These are phyloP conservation scores for Sciurus niger DNA, from an alignment of 2,113 vertebrate species.

Conservation along the genomic window DNA sequence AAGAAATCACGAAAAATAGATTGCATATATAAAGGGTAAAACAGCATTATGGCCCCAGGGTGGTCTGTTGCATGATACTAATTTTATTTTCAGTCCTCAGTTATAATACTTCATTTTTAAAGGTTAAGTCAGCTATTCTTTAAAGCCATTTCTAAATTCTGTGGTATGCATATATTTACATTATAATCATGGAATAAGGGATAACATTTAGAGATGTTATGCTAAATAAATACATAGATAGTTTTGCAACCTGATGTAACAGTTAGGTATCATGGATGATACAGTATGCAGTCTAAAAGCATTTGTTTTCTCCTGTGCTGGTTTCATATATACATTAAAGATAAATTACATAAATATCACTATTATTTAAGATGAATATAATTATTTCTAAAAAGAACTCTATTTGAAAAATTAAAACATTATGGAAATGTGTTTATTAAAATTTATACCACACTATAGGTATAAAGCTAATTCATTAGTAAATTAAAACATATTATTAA, in stretches of 20 bases:
- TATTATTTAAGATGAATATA: constrained; percentile 1
- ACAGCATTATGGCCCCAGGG: constrained; percentile 9
- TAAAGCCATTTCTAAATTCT: constrained; percentile 30
- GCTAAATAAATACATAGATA: neutral
- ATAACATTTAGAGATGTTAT: constrained; percentile 30
- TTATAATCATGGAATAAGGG: constrained; percentile 3
- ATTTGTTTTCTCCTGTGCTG: neutral
- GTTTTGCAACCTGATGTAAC: neutral
- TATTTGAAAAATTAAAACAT: constrained; percentile 24
- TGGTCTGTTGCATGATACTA: constrained; percentile 43
- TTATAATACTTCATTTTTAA: constrained; percentile 54
- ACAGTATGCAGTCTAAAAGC: neutral
- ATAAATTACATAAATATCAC: neutral
- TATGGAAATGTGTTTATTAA: constrained; percentile 28
- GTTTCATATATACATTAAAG: neutral
- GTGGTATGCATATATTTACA: constrained; percentile 13
- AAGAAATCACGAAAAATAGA: constrained; percentile 64
- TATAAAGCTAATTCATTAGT: neutral
- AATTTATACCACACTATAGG: neutral
- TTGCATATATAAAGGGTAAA: constrained; percentile 8
- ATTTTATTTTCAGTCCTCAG: constrained; percentile 57
- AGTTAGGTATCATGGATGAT: neutral
- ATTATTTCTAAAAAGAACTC: neutral
- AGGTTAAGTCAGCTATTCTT: neutral
- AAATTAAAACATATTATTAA: constrained; percentile 10